phyloP scores from a whole-genome alignment of 2,888 invertebrate genomes.

The Hyposoter didymator region DNA sequence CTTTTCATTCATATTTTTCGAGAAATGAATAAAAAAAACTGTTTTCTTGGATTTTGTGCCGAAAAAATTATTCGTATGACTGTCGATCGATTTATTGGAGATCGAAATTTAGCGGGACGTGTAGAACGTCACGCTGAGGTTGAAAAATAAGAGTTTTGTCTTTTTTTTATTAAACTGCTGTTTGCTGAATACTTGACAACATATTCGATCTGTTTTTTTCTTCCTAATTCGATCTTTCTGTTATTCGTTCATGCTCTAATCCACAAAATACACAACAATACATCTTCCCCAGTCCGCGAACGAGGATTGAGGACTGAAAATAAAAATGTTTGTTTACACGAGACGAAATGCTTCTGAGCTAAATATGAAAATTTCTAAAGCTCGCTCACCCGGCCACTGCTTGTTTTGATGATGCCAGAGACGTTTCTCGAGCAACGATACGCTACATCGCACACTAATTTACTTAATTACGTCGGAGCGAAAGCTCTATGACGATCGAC shows the following conservation, averaged over 20 bases:
- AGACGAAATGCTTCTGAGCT: background rate
- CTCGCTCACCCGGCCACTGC: background rate
- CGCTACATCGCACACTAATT: conserved; percentile 62
- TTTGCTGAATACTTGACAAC: background rate
- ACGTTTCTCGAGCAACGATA: conserved; percentile 34
- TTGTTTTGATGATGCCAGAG: conserved; percentile 7
- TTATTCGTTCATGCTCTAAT: background rate
- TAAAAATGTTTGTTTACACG: background rate
- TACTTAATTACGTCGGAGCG: conserved; percentile 51
- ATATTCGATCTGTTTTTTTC: background rate
- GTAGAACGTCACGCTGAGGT: background rate
- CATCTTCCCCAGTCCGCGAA: background rate
- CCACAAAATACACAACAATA: background rate
- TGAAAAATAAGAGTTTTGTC: background rate
- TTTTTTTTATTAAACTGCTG: background rate
- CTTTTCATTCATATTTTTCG: no score
- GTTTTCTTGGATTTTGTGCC: no score
- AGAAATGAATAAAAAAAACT: no score
- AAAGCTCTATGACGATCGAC: conserved; percentile 44
- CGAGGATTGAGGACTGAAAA: background rate
- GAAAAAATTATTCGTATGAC: background rate
- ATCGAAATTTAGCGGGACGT: background rate
- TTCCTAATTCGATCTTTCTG: background rate
- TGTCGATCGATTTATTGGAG: background rate
- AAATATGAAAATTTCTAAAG: conserved; percentile 5